A percentile compares a stretch with the other conserved stretches of the same genome.
Evolutionary conservation across 53 echinoderm and acorn worm species (phyloP).

Genomic region (Stichopus horrens): DNA sequence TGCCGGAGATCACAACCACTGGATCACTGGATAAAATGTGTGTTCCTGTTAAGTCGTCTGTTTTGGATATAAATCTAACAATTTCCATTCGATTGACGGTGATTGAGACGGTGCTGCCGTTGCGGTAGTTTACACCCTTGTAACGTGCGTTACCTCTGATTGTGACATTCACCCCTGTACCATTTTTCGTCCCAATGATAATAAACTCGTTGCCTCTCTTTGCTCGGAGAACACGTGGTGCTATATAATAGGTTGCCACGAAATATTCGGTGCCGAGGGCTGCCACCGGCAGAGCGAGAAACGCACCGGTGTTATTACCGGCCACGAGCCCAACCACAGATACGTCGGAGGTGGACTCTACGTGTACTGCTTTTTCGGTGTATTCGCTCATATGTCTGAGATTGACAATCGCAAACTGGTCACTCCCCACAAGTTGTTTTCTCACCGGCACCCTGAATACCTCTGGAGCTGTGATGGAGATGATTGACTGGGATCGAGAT

Average conservation of each 20-base stretch:
- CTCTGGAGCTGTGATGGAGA: conserved; percentile 61
- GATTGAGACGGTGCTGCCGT: conserved; percentile 41
- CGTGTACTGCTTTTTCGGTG: conserved; percentile 61
- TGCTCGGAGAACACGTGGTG: conserved; percentile 64
- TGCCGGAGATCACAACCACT: conserved; percentile 79
- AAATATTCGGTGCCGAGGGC: conserved; percentile 84
- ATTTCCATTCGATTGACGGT: conserved; percentile 61
- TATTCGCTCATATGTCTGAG: conserved; percentile 22
- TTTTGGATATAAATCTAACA: conserved; percentile 57
- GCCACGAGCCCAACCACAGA: conserved; percentile 78
- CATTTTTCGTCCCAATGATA: conserved; percentile 68
- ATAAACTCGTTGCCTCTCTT: conserved; percentile 84
- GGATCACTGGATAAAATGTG: conserved; percentile 69
- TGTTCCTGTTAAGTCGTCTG: conserved; percentile 82
- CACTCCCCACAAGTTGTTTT: conserved; percentile 53
- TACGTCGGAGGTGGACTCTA: conserved; percentile 72
- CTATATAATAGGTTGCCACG: conserved; percentile 72
- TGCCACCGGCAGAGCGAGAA: conserved; percentile 77
- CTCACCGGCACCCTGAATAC: background rate
- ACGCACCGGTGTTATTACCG: conserved; percentile 88
- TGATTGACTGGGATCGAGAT: conserved; percentile 62
- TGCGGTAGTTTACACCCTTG: conserved; percentile 6
- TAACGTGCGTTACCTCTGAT: conserved; percentile 41
- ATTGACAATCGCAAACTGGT: conserved; percentile 44
- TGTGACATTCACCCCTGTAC: conserved; percentile 58